Percentiles rank a stretch among this genome's conserved stretches.
Conservation (phyloP, 2,888 invertebrate genomes). For the Rotaria sp. region DNA sequence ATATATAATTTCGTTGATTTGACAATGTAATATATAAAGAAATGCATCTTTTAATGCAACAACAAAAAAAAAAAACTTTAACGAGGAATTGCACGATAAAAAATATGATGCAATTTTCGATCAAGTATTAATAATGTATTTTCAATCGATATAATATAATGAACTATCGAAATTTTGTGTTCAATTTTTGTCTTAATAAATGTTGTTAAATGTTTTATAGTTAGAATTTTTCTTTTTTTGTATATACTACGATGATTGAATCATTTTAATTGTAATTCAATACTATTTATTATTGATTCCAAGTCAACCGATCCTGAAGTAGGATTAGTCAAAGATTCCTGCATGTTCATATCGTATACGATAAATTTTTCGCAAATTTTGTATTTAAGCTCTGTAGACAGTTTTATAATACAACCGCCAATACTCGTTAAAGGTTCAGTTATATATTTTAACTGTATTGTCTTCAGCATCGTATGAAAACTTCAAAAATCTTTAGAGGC, state of each 20-base stretch:
- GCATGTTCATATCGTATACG: too few species aligned
- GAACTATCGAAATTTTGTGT: conserved; percentile 45
- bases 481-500: too few species aligned
- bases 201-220: conserved; percentile 37
- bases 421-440: too few species aligned
- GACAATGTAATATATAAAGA: not conserved
- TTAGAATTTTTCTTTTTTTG: conserved; percentile 25
- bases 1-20: not conserved
- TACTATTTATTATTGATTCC: conserved; percentile 28
- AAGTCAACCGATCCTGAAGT: not conserved
- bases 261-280: conserved; percentile 29
- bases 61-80: not conserved
- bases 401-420: too few species aligned
- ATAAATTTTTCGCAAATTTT: too few species aligned
- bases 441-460: too few species aligned
- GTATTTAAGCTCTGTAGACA: too few species aligned
- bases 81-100: not conserved
- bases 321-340: too few species aligned
- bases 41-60: not conserved
- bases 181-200: conserved; percentile 36
- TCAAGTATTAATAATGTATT: conserved; percentile 83
- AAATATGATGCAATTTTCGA: conserved; percentile 56
- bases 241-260: not conserved
- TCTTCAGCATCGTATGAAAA: too few species aligned
- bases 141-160: conserved; percentile 63